Evolutionary conservation across 2,888 invertebrate species (phyloP), one percentile per base, ranked within the genome.

Genomic region (Lithophane leautieri): DNA sequence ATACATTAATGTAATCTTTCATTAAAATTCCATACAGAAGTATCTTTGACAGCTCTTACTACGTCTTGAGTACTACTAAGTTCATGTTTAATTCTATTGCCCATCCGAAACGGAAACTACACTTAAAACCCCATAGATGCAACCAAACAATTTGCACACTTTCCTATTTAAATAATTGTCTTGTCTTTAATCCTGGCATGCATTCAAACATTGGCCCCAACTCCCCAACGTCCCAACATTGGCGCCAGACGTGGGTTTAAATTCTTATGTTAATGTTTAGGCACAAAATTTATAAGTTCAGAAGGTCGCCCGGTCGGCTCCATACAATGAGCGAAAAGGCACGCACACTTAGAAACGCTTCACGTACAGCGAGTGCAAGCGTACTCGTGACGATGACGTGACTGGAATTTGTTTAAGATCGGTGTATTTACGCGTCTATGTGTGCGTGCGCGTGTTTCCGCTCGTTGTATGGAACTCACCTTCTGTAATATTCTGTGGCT

Each of bases 241-340:
- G 85, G 83, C 78, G 61, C 87, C 82, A 86, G 61, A 60, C 72
- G 50, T 73, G 73, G 86, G 70, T 52, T 60, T 50, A 66, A 79
- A 84, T 87, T 88, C 88, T 65, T 68, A 87, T 87, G 86, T 19
- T 84, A 86, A 87, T 87, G 42, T 42, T n/a, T 40, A 12, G n/a
- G n/a, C 34, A 60, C 34, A 19, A 40, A n/a, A 60, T 34, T 19
- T 67, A 67, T 60, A 40, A 34, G 34, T 58, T 58, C 67, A 67
- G 67, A 67, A 67, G 67, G 19, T 58, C 19, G 11, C 4, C 19
- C n/a, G 67, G 19, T 58, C 19, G 11, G 7, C 19, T 34, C 2
- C 11, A 56, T 6, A 47, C 22, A 67, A 56, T 11, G 34, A 34
- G 56, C 58, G 58, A 54, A 34, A 67, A 58, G 16, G 19, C 1